Conservation (phyloP, 2,113 vertebrate species). For the Macroglossus sobrinus region DNA sequence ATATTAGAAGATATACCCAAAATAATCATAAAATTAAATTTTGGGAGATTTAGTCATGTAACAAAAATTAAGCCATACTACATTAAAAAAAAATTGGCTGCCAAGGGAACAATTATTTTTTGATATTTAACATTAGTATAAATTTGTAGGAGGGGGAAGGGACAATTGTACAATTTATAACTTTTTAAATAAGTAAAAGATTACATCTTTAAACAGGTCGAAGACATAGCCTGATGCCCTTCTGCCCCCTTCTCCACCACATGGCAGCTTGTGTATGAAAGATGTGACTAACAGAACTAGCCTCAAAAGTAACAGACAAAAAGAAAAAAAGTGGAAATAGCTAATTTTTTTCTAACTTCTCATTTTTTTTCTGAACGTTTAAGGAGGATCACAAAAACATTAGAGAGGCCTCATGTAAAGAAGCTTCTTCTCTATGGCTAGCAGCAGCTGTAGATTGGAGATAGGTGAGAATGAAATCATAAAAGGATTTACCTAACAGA, state of each 20-base stretch:
- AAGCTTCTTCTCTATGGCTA: fast-evolving
- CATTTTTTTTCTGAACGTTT: neutral
- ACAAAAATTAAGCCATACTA: neutral
- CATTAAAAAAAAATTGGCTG: neutral
- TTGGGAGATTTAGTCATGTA: neutral
- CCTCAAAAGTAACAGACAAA: neutral
- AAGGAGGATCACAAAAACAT: neutral
- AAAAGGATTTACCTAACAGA: neutral
- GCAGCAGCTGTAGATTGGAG: neutral
- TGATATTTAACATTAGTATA: neutral
- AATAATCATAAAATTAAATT: slow-evolving; percentile 10
- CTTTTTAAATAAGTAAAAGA: neutral
- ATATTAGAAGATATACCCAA: neutral
- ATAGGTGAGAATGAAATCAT: neutral
- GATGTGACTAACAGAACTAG: neutral
- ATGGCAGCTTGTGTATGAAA: neutral
- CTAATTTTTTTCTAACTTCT: neutral
- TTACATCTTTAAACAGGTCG: neutral
- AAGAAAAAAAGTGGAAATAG: neutral
- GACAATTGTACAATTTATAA: neutral
- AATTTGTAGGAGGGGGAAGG: neutral
- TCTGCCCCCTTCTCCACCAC: neutral
- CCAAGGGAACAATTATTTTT: neutral
- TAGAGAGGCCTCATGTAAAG: neutral
- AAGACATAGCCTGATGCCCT: neutral